Evolutionary conservation across 2,888 invertebrate species (phyloP).

Genomic region (Stegophylla sp.): DNA sequence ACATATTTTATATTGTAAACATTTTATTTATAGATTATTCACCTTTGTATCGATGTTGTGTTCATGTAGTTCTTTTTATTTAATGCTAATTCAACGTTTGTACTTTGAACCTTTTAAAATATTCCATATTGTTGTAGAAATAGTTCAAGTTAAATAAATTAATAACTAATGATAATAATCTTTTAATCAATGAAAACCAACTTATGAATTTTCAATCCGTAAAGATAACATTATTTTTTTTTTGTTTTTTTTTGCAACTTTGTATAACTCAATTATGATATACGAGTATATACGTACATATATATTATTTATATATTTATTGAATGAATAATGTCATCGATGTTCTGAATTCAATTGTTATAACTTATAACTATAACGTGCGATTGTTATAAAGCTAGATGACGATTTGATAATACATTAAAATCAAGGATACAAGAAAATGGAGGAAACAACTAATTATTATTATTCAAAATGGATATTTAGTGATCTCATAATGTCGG

Average conservation of each 20-base stretch:
- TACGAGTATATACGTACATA: too few species aligned
- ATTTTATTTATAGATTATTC: too few species aligned
- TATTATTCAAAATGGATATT: conserved; percentile 6
- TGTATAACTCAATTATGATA: background rate
- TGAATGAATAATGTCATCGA: conserved; percentile 31
- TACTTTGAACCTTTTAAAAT: too few species aligned
- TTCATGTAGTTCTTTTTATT: too few species aligned
- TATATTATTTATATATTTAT: too few species aligned
- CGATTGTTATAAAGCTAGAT: conserved; percentile 14
- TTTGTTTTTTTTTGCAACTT: background rate
- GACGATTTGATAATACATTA: conserved; percentile 15
- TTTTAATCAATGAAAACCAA: background rate
- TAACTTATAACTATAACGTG: background rate
- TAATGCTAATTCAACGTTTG: too few species aligned
- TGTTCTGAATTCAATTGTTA: conserved; percentile 33
- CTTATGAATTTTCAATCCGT: background rate
- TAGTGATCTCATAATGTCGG: background rate
- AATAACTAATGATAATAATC: too few species aligned
- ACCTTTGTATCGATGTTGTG: too few species aligned
- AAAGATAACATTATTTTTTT: background rate
- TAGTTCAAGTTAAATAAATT: too few species aligned
- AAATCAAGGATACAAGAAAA: conserved; percentile 5
- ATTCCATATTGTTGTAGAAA: too few species aligned
- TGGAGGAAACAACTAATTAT: conserved; percentile 23
- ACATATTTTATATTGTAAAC: too few species aligned